Percentiles rank a stretch among this genome's conserved stretches.
Evolutionary conservation across 37 sponge, comb jelly and placozoan genomes (phyloP).

Genomic region (Tethya wilhelma): DNA sequence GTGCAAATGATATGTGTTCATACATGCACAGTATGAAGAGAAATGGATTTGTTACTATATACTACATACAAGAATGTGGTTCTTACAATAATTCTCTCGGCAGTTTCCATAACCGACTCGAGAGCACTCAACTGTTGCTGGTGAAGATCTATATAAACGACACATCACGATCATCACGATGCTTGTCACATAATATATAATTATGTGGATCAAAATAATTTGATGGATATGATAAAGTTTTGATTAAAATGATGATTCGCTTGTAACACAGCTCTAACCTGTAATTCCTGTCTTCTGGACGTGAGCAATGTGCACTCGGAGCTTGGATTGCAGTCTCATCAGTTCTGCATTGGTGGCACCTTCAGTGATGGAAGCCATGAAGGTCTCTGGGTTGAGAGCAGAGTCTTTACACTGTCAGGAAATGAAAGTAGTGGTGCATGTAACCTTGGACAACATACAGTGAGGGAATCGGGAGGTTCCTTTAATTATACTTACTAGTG

Average conservation of each 20-base stretch:
- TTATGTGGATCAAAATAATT: too few species aligned
- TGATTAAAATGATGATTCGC: background rate
- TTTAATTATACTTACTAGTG: background rate
- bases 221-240: background rate
- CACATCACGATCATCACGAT: too few species aligned
- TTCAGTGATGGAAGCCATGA: conserved; percentile 35
- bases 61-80: too few species aligned
- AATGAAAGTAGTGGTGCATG: conserved; percentile 1
- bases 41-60: too few species aligned
- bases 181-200: too few species aligned
- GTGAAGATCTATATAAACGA: too few species aligned
- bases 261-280: conserved; percentile 18
- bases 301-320: conserved; percentile 19
- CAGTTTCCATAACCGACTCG: conserved; percentile 8
- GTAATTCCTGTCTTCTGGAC: conserved; percentile 49
- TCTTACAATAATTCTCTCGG: conserved; percentile 5
- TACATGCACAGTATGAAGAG: too few species aligned
- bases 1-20: background rate
- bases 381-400: conserved; percentile 45
- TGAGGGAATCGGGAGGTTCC: background rate
- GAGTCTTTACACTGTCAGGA: conserved; percentile 39
- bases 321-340: background rate
- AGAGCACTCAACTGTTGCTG: background rate
- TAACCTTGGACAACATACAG: background rate
- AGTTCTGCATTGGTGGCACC: conserved; percentile 25